Percentiles rank a stretch among this genome's conserved stretches.
These are phyloP conservation scores for Trematomus bernacchii DNA, from an alignment of 2,797 vertebrate genomes.

Conservation along the genomic window DNA sequence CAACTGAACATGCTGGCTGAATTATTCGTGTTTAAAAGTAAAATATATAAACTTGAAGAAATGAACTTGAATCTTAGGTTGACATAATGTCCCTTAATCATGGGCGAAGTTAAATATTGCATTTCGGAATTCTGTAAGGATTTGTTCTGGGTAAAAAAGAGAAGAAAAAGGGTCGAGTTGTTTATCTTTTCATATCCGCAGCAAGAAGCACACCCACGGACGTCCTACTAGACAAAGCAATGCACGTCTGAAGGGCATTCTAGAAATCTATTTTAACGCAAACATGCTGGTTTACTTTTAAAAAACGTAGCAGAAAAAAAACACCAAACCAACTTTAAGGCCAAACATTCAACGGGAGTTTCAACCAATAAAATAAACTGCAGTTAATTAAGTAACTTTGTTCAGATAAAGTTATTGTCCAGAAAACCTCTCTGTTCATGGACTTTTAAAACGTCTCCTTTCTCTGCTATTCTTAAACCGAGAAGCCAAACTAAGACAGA, in stretches of 20 bases:
- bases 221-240: too few relatives aligned
- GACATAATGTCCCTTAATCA: too few relatives aligned
- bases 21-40: too few relatives aligned
- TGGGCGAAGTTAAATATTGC: too few relatives aligned
- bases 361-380: background rate
- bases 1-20: background rate
- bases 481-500: conserved; percentile 23
- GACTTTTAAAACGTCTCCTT: conserved; percentile 12
- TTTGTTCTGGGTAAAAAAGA: too few relatives aligned
- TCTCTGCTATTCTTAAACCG: conserved; percentile 7
- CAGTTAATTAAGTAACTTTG: background rate
- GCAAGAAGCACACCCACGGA: too few relatives aligned
- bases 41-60: too few relatives aligned
- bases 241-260: too few relatives aligned
- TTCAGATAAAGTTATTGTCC: background rate
- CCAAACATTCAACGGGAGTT: background rate
- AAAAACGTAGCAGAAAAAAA: background rate
- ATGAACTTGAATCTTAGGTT: too few relatives aligned
- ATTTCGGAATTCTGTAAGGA: too few relatives aligned
- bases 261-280: background rate
- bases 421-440: conserved; percentile 4
- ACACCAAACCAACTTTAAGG: conserved; percentile 1
- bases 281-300: conserved; percentile 3
- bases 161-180: too few relatives aligned
- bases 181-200: too few relatives aligned